phyloP scores from a whole-genome alignment of 2,797 vertebrate species.

The Erethizon dorsatum region DNA sequence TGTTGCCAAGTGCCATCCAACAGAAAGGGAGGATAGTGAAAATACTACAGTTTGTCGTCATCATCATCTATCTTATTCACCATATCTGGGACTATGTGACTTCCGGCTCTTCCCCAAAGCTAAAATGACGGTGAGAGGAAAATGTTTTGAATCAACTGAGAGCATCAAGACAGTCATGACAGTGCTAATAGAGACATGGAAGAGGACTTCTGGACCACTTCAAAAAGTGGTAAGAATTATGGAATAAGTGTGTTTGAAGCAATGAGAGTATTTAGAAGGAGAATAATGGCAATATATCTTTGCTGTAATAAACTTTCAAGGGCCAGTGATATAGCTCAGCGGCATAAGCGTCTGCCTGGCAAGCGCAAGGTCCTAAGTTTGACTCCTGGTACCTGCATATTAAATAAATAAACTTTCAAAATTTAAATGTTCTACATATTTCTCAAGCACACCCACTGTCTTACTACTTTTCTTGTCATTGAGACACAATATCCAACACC shows the following conservation, averaged over 20 bases:
- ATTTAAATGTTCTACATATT: too few relatives aligned
- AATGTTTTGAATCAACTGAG: not conserved
- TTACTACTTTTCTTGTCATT: too few relatives aligned
- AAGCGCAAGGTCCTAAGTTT: too few relatives aligned
- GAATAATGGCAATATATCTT: not conserved
- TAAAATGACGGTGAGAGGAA: not conserved
- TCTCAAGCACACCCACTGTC: too few relatives aligned
- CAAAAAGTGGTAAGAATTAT: not conserved
- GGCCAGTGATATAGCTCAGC: too few relatives aligned
- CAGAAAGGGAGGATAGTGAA: not conserved
- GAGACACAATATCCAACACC: too few relatives aligned
- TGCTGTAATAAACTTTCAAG: too few relatives aligned
- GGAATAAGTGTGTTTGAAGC: not conserved
- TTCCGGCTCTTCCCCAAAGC: not conserved
- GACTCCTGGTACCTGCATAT: too few relatives aligned
- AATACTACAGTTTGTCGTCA: not conserved
- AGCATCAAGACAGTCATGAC: not conserved
- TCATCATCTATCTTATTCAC: not conserved
- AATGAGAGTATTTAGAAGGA: not conserved
- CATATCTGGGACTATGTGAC: not conserved
- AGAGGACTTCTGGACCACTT: not conserved
- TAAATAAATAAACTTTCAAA: too few relatives aligned
- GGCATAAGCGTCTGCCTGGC: too few relatives aligned
- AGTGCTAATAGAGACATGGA: not conserved
- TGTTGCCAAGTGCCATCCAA: not conserved